Evolutionary conservation across 2,113 vertebrate genomes (phyloP), one percentile per base, ranked within the genome.

Genomic region (Brachionichthys hirsutus): DNA sequence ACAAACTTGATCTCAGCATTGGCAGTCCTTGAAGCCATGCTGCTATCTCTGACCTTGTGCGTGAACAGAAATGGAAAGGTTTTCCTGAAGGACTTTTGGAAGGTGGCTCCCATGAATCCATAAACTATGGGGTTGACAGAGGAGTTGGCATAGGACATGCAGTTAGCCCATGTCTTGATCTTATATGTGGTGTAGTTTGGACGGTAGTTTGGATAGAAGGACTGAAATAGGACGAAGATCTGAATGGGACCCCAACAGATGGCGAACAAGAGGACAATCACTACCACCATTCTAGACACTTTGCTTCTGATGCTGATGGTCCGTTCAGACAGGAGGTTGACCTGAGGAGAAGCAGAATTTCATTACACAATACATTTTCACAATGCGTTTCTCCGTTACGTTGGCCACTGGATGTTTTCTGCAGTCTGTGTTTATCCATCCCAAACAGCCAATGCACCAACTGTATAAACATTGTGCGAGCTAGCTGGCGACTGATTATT

Each of bases 241-340:
- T 94, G 93, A 73, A 94, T 94, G 65, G 93, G 93, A 61, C 93
- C 93, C 93, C 93, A 94, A 86, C 93, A 94, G 69, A 94, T 80
- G 17, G 93, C 89, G 22, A 94, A 94, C n/a, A 94, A 87, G 6
- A 93, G 80, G 18, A 94, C 92, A 9, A 94, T 93, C 34, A 93
- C 93, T 0, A 94, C 92, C 49, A 94, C 93, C 93, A 94, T 94
- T 82, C 87, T 93, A 76, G 93, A 93, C 51, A 94, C 91, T 84
- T 92, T 93, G 61, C 92, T 91, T 47, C 93, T 80, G 74, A 91
- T 89, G 34, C 89, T 91, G 57, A 92, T 86, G 2, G 93, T 93
- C 65, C 93, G 86, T 68, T 94, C 93, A 6, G 93, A 94, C n/a
- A 93, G 78, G 38, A 92, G 88, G 73, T 93, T 92, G 35, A 93